Base-by-base conservation (phyloP, 2,888 invertebrate species). In the Steinernema carpocapsae region DNA sequence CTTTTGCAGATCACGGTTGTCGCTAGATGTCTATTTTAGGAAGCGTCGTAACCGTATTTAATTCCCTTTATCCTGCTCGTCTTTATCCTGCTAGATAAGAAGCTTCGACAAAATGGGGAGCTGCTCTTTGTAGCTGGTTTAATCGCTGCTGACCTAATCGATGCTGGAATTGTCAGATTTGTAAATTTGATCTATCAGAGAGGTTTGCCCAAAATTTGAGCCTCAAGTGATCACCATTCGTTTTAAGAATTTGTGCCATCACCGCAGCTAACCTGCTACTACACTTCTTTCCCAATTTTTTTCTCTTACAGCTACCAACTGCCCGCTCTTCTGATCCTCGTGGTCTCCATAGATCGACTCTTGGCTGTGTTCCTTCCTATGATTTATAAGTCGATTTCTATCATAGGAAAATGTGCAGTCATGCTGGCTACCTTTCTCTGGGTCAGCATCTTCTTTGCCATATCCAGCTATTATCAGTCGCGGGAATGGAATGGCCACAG, bases 111-210 rank as follows among this genome's bases (percentile, higher is more conserved):
- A 17, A 29, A 26, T 14, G 29, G 32, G 29, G 64, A 64, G n/a
- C 64, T 64, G 3, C 64, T 64, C 17, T 64, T 64, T n/a, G 32
- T 64, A 26, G 26, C 32, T 1, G 64, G 64, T 32, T 32, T 64
- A 17, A 29, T 24, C 29, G 22, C 26, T 3, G 64, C 32, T 17
- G 64, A 64, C 32, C n/a, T 22, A 32, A 64, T 64, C 64, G 64
- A 64, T 26, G 29, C 64, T 12, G 64, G 64, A 32, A 64, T 64
- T 19, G 64, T 64, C 1, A 29, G 64, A 1, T 17, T 64, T 1
- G 4, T 17, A 26, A 64, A 64, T 19, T 12, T 64, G 12, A 17
- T 37, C 19, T 29, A 26, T 2, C 6, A 7, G 2, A 64, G 17
- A 64, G 64, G 64, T 64, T 29, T 29, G 64, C 17, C 3, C 6